phyloP scores from a whole-genome alignment of 1,140 invertebrate genomes.

The Drosophila obscura region DNA sequence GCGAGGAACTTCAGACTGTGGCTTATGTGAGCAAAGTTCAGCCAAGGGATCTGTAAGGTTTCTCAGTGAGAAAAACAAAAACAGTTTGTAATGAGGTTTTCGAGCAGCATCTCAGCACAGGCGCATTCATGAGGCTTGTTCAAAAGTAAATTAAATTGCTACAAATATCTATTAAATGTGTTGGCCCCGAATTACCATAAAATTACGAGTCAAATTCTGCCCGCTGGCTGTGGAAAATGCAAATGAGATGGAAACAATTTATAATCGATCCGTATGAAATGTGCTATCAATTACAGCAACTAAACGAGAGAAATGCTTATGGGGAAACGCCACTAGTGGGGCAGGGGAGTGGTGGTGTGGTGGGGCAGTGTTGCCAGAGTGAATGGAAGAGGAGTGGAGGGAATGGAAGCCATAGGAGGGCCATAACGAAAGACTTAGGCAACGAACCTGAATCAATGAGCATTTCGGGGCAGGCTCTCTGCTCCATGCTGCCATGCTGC shows the following conservation, averaged over 20 bases:
- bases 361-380: neutral
- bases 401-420: slow-evolving; percentile 17
- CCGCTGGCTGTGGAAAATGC: slow-evolving; percentile 27
- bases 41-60: too few species aligned
- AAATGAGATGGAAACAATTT: slow-evolving; percentile 31
- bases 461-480: slow-evolving; percentile 16
- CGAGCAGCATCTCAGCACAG: neutral
- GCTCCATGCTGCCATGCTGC: slow-evolving; percentile 13
- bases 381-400: neutral
- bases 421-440: slow-evolving; percentile 70
- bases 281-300: slow-evolving; percentile 41
- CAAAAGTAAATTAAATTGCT: slow-evolving; percentile 20
- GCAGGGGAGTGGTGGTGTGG: neutral
- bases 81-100: slow-evolving; percentile 22
- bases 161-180: slow-evolving; percentile 9
- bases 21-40: too few species aligned
- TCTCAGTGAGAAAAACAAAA: too few species aligned
- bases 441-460: slow-evolving; percentile 61
- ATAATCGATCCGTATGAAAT: slow-evolving; percentile 19
- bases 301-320: slow-evolving; percentile 14
- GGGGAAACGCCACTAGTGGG: neutral
- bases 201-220: neutral
- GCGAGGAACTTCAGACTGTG: too few species aligned
- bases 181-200: neutral
- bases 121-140: neutral